These are phyloP conservation scores for Metopia argyrocephala DNA, from an alignment of 2,888 invertebrate species.

Conservation along the genomic window DNA sequence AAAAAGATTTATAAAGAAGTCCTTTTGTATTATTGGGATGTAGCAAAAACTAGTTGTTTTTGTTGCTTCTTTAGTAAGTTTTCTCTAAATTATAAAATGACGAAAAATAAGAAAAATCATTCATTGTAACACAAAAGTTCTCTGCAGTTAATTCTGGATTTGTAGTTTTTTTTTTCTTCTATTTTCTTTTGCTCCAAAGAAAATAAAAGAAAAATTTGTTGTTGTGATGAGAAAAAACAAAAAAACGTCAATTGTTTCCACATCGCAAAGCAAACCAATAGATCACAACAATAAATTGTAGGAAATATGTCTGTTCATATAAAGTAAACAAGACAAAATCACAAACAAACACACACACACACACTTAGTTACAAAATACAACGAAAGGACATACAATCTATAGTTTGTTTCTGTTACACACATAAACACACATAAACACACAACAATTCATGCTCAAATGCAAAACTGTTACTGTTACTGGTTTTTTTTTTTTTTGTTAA, in stretches of 20 bases:
- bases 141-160: background rate
- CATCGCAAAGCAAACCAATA: slow-evolving; percentile 39
- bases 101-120: slow-evolving; percentile 10
- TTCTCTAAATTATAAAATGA: too few relatives aligned
- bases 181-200: background rate
- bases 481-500: too few relatives aligned
- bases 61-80: too few relatives aligned
- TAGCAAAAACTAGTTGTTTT: too few relatives aligned
- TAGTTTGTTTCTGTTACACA: too few relatives aligned
- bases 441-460: background rate
- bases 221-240: background rate
- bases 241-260: slow-evolving; percentile 47
- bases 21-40: too few relatives aligned
- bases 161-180: background rate
- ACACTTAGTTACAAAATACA: background rate
- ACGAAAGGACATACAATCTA: background rate
- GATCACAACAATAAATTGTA: slow-evolving; percentile 41
- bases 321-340: background rate
- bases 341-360: background rate
- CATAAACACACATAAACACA: background rate
- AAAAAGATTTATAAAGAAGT: too few relatives aligned
- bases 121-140: slow-evolving; percentile 1
- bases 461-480: too few relatives aligned
- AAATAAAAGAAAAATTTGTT: slow-evolving; percentile 11
- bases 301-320: slow-evolving; percentile 22